Evolutionary conservation across 2,113 vertebrate genomes (phyloP), one percentile per base, ranked within the genome.

Genomic region (Salvelinus namaycush): DNA sequence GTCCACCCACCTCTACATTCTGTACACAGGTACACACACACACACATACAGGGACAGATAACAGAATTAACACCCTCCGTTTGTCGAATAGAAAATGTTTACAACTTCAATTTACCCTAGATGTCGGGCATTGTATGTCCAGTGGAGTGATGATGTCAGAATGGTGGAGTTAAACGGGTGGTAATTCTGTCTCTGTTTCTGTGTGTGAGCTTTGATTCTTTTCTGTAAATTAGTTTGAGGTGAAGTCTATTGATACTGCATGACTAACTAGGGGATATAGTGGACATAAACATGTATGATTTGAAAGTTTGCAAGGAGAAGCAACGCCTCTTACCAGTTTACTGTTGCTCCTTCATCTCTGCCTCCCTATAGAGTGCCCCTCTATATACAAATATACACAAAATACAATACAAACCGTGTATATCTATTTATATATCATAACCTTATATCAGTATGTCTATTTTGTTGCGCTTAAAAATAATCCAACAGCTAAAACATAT

Each of bases 221-320:
- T 92, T 88, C 87, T 89, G 87, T 90, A 90, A 84, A 89, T 85
- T 86, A 87, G 81, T 90, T 89, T 88, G 86, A 90, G 86, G 84
- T 86, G 83, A 90, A 70, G 72, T 92, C 84, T 91, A 89, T 92
- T 93, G 91, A 84, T 92, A 92, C 87, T 93, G 92, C 92, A 93
- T 94, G 92, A 91, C 80, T 86, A 89, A 83, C 62, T 83, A 89
- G 80, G 85, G 82, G 81, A 78, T 87, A 70, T 81, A 83, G 83
- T 83, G 79, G 83, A 87, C 57, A 74, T 83, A 76, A 89, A 86
- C 68, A 74, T 83, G 65, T 49, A 49, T 70, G 81, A 83, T 85
- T 88, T 79, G 81, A 75, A 65, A 86, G 70, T 87, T 87, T 86
- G 88, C 85, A 73, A 87, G 86, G 88, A 84, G 76, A 80, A 82